Evolutionary conservation across 2,113 vertebrate species (phyloP).

Genomic region (Cyanoliseus patagonus): DNA sequence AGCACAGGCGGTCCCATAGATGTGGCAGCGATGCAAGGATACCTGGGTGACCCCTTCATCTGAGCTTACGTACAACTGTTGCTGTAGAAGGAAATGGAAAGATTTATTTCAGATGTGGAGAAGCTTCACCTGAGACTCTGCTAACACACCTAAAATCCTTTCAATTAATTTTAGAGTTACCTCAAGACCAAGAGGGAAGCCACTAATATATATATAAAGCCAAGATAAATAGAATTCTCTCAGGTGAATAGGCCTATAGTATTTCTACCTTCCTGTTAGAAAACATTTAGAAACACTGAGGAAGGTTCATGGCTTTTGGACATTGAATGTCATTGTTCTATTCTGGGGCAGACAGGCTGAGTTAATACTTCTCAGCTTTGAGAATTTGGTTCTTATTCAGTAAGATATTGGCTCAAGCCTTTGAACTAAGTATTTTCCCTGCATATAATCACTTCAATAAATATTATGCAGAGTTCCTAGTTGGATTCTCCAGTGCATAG

Average conservation of each 20-base stretch:
- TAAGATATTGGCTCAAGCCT: not conserved
- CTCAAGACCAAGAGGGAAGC: not conserved
- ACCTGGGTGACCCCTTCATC: constrained; percentile 92
- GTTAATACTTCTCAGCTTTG: constrained; percentile 45
- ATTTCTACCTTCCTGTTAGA: constrained; percentile 45
- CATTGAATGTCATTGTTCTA: constrained; percentile 47
- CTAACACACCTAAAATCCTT: not conserved
- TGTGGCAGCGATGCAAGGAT: constrained; percentile 92
- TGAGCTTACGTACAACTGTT: constrained; percentile 96
- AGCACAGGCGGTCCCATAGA: constrained; percentile 92
- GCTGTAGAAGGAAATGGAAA: constrained; percentile 74
- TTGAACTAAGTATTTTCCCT: constrained; percentile 40
- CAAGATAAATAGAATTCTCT: constrained; percentile 57
- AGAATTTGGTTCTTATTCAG: constrained; percentile 1
- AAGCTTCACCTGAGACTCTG: not conserved
- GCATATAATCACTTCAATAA: constrained; percentile 1
- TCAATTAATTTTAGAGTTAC: constrained; percentile 25
- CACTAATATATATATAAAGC: not conserved
- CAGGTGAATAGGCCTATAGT: constrained; percentile 1
- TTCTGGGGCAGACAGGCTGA: not conserved
- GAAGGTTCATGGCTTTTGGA: constrained; percentile 28
- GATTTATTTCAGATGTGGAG: constrained; percentile 35
- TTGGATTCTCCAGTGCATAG: not conserved
- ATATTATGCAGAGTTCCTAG: constrained; percentile 7
- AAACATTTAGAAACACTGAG: not conserved